Conservation (phyloP, 2,797 vertebrate species). For the Onychomys arenicola region DNA sequence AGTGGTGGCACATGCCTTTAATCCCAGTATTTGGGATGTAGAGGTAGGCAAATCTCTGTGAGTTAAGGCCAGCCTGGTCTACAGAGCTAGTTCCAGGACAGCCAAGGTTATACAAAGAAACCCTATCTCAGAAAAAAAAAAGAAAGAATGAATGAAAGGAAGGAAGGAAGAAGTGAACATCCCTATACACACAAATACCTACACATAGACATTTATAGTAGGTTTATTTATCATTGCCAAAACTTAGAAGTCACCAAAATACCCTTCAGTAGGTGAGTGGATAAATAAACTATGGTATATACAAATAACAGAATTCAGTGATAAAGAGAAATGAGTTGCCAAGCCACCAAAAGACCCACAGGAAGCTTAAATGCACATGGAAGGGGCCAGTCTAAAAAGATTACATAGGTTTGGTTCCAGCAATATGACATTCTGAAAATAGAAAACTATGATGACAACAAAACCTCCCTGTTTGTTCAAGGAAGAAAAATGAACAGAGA, state of each 20-base stretch:
- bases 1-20: neutral
- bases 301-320: neutral
- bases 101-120: neutral
- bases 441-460: neutral
- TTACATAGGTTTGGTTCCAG: neutral
- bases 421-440: neutral
- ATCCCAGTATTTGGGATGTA: neutral
- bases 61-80: neutral
- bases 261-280: neutral
- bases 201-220: neutral
- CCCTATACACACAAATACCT: neutral
- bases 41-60: neutral
- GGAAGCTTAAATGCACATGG: neutral
- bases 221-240: neutral
- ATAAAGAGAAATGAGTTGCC: neutral
- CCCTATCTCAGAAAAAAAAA: neutral
- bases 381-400: neutral
- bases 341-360: neutral
- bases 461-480: neutral
- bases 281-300: neutral
- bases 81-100: neutral
- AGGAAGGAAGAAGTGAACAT: neutral
- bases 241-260: neutral
- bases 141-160: no score
- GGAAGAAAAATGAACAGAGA: neutral